Base-by-base conservation (phyloP, 2,113 vertebrate genomes). In the Apodemus speciosus region DNA sequence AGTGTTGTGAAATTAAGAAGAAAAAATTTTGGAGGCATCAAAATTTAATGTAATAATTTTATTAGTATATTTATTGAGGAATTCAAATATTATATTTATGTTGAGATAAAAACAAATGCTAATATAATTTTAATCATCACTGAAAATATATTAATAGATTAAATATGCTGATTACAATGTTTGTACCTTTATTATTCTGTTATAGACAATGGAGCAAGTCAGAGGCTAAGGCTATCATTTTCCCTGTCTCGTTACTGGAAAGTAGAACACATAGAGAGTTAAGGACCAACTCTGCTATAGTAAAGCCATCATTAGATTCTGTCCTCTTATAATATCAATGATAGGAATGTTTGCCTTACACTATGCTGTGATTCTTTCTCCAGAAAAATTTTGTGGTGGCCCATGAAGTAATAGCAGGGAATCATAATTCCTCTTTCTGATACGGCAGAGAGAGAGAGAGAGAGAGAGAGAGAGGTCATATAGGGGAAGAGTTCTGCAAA, bases 21-120 rank as follows among this genome's bases (percentile, higher is more conserved):
- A n/a, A 40, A 66, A 76, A 38, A 6, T 21, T 16, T 51, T 68
- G 62, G 10, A 68, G 35, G 27, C 10, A 38, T 51, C 79, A 14
- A 77, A 73, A 85, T 88, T 60, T 66, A 85, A 81, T 66, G 14
- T 90, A 14, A 3, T 72, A 69, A 89, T 46, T 96, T 94, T 85
- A 13, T 60, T 21, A 64, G 16, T 53, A 64, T 69, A 49, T 1
- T 90, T 85, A 80, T 43, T 69, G 25, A 91, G 64, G 25, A 84
- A 87, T 71, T 87, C 25, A 92, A 71, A 51, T 49, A n/a, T 46
- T 56, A 18, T 8, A 38, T 62, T 14, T 88, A 35, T 76, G 38
- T 64, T 83, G 64, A 80, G 91, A 64, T 79, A 72, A 75, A 15
- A 91, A 92, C 9, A 88, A 71, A 84, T 79, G 32, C 5, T 60